These are phyloP conservation scores for Bathynomus jamesi DNA, from an alignment of 1,140 invertebrate species.

Conservation along the genomic window DNA sequence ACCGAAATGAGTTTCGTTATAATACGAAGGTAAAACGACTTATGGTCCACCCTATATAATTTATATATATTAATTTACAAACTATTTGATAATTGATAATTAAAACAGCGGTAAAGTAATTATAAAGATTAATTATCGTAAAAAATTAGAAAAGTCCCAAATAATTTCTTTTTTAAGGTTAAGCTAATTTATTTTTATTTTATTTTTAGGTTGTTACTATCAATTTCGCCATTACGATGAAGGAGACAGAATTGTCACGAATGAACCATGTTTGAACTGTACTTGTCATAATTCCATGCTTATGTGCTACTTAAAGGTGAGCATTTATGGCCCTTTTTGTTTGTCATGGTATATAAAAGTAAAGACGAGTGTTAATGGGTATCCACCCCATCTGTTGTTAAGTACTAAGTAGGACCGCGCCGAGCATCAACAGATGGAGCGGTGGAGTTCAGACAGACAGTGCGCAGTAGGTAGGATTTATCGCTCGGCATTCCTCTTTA, in stretches of 20 bases:
- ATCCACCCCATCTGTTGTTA: too few relatives aligned
- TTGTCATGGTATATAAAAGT: not conserved
- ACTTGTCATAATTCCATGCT: conserved; percentile 89
- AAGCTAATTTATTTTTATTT: not conserved
- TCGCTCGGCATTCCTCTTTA: too few relatives aligned
- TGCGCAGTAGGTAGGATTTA: too few relatives aligned
- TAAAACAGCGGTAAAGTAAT: not conserved
- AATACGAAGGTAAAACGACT: not conserved
- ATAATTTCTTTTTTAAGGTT: not conserved
- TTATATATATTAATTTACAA: not conserved
- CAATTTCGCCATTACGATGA: conserved; percentile 88
- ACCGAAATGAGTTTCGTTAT: too few relatives aligned
- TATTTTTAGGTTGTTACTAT: conserved; percentile 70
- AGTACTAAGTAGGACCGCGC: too few relatives aligned
- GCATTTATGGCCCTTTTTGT: not conserved
- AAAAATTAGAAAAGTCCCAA: not conserved
- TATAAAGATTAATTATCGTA: not conserved
- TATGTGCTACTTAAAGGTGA: conserved; percentile 75
- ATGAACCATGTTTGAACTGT: conserved; percentile 90
- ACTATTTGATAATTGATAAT: not conserved
- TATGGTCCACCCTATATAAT: not conserved
- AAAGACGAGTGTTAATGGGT: too few relatives aligned
- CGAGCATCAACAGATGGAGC: too few relatives aligned
- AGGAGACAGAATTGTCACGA: conserved; percentile 83
- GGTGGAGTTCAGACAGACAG: too few relatives aligned